Conservation (phyloP, 1,140 invertebrate genomes). For the Araneus ventricosus region DNA sequence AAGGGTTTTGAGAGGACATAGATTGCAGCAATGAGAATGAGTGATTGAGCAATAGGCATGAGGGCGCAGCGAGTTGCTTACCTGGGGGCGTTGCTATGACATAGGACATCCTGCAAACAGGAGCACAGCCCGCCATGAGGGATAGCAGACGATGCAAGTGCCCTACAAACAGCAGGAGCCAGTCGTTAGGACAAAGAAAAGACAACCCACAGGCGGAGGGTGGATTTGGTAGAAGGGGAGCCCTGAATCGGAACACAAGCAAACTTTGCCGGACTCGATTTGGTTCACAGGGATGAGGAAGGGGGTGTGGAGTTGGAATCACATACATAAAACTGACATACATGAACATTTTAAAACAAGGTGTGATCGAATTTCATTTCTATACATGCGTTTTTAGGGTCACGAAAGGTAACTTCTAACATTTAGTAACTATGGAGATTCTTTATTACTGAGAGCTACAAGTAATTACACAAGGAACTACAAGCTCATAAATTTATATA, state of each 20-base stretch:
- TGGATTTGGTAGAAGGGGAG: not conserved
- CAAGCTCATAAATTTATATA: too few relatives aligned
- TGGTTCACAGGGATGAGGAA: not conserved
- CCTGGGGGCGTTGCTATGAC: slow-evolving; percentile 71
- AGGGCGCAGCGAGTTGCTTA: slow-evolving; percentile 55
- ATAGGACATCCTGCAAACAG: slow-evolving; percentile 74
- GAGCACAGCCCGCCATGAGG: slow-evolving; percentile 75
- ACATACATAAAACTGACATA: not conserved
- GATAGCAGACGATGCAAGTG: slow-evolving; percentile 73
- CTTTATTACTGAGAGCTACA: too few relatives aligned
- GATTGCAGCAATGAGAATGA: slow-evolving; percentile 23
- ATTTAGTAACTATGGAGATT: too few relatives aligned
- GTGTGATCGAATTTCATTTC: too few relatives aligned
- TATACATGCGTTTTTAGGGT: too few relatives aligned
- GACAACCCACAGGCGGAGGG: slow-evolving; percentile 33
- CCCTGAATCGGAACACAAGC: slow-evolving; percentile 2
- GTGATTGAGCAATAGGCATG: not conserved
- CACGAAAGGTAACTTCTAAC: too few relatives aligned
- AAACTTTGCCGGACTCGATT: not conserved
- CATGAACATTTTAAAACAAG: too few relatives aligned
- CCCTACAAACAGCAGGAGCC: slow-evolving; percentile 73
- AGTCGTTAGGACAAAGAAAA: slow-evolving; percentile 59
- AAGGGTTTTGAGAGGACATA: not conserved
- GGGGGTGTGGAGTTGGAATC: not conserved
- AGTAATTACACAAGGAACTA: too few relatives aligned